A percentile compares a stretch with the other conserved stretches of the same genome.
phyloP scores from a whole-genome alignment of 2,797 vertebrate genomes.

The Lithobates sylvaticus region DNA sequence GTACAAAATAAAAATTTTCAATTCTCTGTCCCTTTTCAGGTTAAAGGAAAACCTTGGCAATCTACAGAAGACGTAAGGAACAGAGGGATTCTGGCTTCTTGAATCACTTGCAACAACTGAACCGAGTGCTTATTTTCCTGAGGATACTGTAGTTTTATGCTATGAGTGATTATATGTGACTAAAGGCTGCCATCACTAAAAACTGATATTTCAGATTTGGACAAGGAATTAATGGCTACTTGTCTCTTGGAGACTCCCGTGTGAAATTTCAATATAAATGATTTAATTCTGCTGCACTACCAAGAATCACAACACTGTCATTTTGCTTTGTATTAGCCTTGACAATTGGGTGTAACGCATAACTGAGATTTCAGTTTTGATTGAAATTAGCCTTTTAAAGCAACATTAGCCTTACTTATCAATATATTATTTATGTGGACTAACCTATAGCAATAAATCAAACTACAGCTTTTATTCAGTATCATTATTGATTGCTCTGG shows the following conservation, averaged over 20 bases:
- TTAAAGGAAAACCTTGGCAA: slow-evolving; percentile 79
- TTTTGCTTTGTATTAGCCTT: neutral
- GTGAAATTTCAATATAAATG: neutral
- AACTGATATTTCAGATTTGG: neutral
- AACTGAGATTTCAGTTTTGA: neutral
- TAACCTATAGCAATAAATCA: neutral
- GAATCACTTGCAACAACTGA: neutral
- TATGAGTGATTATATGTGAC: neutral
- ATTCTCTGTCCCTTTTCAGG: slow-evolving; percentile 65
- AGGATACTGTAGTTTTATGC: neutral
- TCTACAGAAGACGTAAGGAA: slow-evolving; percentile 75
- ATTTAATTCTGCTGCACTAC: neutral
- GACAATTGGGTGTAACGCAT: neutral
- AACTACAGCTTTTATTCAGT: neutral
- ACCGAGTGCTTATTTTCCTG: neutral
- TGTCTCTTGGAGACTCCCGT: neutral
- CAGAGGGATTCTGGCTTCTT: neutral
- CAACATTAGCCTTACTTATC: neutral
- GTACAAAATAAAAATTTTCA: neutral
- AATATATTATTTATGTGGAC: neutral
- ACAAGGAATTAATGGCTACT: neutral
- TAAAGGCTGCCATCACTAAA: neutral
- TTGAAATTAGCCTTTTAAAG: neutral
- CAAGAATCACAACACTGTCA: too few species aligned
- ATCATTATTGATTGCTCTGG: neutral